Percentiles rank a stretch among this genome's conserved stretches.
Conservation (phyloP, 2,888 invertebrate species). For the Phortica okadai region DNA sequence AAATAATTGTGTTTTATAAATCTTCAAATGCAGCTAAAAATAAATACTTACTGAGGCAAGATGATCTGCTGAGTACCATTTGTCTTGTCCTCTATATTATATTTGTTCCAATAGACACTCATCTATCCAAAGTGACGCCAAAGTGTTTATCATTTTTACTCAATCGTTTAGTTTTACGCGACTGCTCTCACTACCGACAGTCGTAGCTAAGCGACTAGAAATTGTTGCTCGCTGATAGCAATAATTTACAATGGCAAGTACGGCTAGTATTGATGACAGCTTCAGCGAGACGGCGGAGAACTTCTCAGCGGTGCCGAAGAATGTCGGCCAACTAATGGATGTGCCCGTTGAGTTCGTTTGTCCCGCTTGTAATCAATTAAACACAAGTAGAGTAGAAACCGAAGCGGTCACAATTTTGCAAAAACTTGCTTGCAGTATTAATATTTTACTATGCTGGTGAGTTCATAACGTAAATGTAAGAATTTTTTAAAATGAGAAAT, state of each 20-base stretch:
- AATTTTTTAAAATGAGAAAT: not conserved
- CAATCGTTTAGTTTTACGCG: conserved; percentile 1
- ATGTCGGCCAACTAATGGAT: conserved; percentile 63
- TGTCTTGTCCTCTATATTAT: not conserved
- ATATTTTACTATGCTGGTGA: conserved; percentile 70
- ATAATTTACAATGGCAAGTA: conserved; percentile 55
- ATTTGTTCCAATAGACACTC: too few species aligned
- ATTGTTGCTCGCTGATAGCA: not conserved
- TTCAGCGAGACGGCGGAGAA: conserved; percentile 49
- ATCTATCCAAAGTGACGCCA: not conserved
- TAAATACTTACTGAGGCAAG: not conserved
- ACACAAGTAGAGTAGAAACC: conserved; percentile 53
- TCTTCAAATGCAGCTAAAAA: not conserved
- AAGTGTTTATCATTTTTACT: not conserved
- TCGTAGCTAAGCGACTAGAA: conserved; percentile 33
- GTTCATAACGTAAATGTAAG: conserved; percentile 20
- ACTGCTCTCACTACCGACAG: conserved; percentile 6
- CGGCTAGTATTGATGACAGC: conserved; percentile 58
- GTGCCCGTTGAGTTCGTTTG: conserved; percentile 64
- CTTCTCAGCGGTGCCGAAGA: conserved; percentile 59
- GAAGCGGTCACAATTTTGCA: conserved; percentile 65
- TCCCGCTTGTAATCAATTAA: conserved; percentile 64
- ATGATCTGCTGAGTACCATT: not conserved
- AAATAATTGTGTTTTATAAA: conserved; percentile 24
- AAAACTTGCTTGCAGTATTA: conserved; percentile 59